These are phyloP conservation scores for Nesogale talazaci DNA, from an alignment of 2,113 vertebrate species.

Conservation along the genomic window DNA sequence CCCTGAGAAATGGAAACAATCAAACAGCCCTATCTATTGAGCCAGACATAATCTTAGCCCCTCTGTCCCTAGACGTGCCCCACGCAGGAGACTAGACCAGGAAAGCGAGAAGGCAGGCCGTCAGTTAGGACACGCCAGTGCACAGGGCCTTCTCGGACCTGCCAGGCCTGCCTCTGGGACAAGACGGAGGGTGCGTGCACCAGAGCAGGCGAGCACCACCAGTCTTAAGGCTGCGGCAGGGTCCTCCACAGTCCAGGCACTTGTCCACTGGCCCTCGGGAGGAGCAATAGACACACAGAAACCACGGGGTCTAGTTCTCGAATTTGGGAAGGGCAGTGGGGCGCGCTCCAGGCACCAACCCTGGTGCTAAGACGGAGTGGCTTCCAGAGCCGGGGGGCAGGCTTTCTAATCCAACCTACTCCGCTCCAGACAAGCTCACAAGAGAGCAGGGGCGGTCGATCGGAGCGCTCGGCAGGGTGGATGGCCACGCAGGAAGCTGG, in stretches of 20 bases:
- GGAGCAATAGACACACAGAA: conserved; percentile 57
- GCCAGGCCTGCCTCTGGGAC: conserved; percentile 76
- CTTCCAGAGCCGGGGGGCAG: background rate
- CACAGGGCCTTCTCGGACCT: conserved; percentile 77
- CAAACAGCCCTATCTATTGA: conserved; percentile 76
- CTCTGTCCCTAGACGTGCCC: conserved; percentile 60
- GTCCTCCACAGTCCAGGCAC: conserved; percentile 69
- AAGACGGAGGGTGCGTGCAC: conserved; percentile 73
- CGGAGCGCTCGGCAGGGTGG: background rate
- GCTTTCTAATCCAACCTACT: background rate
- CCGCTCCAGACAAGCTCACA: background rate
- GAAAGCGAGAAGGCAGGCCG: conserved; percentile 79
- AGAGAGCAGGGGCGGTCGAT: background rate
- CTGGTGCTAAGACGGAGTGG: conserved; percentile 28
- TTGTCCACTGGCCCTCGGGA: conserved; percentile 56
- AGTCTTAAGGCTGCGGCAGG: conserved; percentile 72
- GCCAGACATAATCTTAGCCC: conserved; percentile 74
- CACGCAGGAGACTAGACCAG: conserved; percentile 50
- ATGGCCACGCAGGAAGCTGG: conserved; percentile 65
- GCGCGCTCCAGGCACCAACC: background rate
- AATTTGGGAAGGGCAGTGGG: background rate
- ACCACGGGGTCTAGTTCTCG: conserved; percentile 62
- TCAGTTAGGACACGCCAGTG: conserved; percentile 81
- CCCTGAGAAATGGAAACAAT: conserved; percentile 83
- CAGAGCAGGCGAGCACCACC: conserved; percentile 77